Evolutionary conservation across 2,797 vertebrate species (phyloP), one percentile per base, ranked within the genome.

Genomic region (Rhinella marina): DNA sequence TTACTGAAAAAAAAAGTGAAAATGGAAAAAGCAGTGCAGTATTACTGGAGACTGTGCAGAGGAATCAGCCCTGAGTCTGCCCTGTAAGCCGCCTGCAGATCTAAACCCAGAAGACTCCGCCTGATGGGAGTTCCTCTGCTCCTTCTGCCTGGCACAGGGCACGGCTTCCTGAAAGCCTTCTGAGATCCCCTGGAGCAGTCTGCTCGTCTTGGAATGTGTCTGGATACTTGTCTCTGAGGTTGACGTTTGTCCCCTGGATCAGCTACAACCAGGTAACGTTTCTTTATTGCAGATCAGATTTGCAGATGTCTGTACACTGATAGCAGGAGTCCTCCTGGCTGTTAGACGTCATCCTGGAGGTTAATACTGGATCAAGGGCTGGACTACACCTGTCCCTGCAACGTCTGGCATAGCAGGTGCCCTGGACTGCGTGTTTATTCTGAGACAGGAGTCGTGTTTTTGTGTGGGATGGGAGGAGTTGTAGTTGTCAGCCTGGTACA

Each of bases 111-210:
- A 59, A 84, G 75, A 56, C 87, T 56, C 87, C 87, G 64, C 87
- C 87, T 85, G 73, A 3, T 75, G 82, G 87, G 87, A 72, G 87
- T 85, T 73, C 0, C 87, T 64, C 23, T 9, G 73, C 54, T n/a
- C 66, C 25, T 77, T 66, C 87, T 79, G 57, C 57, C 19, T 17
- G 10, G 14, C 10, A 17, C 57, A 17, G 57, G 14, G 17, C 17
- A 59, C 57, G 19, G 66, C 87, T 88, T 86, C 78, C 83, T 85
- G 83, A 80, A 66, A 81, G 68, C 81, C 78, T 70, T 64, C 10
- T 21, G 68, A 17, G 75, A 75, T 50, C 0, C 41, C 41, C 41
- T 41, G 41, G 41, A 41, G 41, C 41, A 41, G 41, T 41, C 41
- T 41, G 41, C 41, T 41, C 41, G 41, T 41, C 41, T 41, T 41